These are phyloP conservation scores for Mimachlamys varia DNA, from an alignment of 2,888 invertebrate species.

Conservation along the genomic window DNA sequence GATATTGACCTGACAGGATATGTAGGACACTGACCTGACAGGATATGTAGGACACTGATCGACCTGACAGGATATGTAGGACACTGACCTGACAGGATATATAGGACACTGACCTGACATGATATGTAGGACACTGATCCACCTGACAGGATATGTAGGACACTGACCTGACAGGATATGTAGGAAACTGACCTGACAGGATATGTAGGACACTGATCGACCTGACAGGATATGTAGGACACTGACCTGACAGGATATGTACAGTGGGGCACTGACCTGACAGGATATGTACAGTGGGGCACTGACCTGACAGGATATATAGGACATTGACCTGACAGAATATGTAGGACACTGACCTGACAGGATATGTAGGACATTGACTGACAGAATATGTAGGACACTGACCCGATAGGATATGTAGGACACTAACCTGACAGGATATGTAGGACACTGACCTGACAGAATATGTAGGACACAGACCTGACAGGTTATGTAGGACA, in stretches of 20 bases:
- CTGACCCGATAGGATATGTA: slow-evolving; percentile 87
- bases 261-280: no score
- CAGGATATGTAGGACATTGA: no score
- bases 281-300: no score
- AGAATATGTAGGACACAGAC: no score
- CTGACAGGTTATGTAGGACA: slow-evolving; percentile 82
- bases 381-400: slow-evolving; percentile 82
- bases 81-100: slow-evolving; percentile 86
- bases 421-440: slow-evolving; percentile 85
- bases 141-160: no score
- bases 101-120: no score
- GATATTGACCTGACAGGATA: slow-evolving; percentile 85
- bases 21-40: slow-evolving; percentile 85
- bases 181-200: slow-evolving; percentile 84
- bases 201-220: no score
- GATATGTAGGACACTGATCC: slow-evolving; percentile 63
- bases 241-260: slow-evolving; percentile 84
- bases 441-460: slow-evolving; percentile 83
- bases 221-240: slow-evolving; percentile 83
- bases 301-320: slow-evolving; percentile 91
- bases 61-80: slow-evolving; percentile 83
- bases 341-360: slow-evolving; percentile 79
- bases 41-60: no score
- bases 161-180: slow-evolving; percentile 84
- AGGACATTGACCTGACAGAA: slow-evolving; percentile 87